Evolutionary conservation across 2,797 vertebrate species (phyloP), one percentile per base, ranked within the genome.

Genomic region (Leptatherina wallacei): DNA sequence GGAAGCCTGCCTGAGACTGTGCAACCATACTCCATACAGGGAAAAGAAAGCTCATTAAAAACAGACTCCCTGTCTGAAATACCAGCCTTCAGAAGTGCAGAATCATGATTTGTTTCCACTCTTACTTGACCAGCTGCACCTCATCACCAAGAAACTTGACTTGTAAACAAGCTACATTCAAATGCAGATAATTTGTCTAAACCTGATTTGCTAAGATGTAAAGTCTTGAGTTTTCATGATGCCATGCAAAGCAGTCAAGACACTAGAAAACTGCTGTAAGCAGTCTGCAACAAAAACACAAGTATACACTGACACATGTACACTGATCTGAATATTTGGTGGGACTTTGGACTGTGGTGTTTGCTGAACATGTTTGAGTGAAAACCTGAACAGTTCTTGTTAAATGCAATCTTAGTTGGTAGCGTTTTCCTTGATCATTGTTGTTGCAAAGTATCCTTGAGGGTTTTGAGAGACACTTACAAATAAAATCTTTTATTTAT

Each of bases 131-230:
- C 18, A 14, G 54, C 36, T 32, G 49, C 24, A 9, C 30, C 32
- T 66, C 65, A 40, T 80, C 78, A 85, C 69, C 35, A 73, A 83
- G 84, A 89, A 92, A 92, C 90, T 91, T 91, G 90, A 92, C 92
- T 91, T 91, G 91, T 90, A 92, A 93, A 93, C 54, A 80, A 90
- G 85, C 44, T 71, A 33, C 82, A 93, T 90, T 92, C 92, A 93
- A 93, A 93, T 91, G 33, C 12, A 12, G 22, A 22, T 1, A 0
- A 86, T 90, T 92, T 87, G 90, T 81, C 57, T 89, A 67, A 72
- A 69, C 44, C 42, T 80, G 60, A 65, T 75, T 88, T 87, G 49
- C 61, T 10, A 59, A 79, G 67, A 84, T 73, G 69, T 42, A 75
- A 86, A 86, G 57, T 64, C 14, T 51, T 18, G 65, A 67, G 80